These are phyloP conservation scores for Trochalopteron elliotii DNA, from an alignment of 2,113 vertebrate genomes.

Conservation along the genomic window DNA sequence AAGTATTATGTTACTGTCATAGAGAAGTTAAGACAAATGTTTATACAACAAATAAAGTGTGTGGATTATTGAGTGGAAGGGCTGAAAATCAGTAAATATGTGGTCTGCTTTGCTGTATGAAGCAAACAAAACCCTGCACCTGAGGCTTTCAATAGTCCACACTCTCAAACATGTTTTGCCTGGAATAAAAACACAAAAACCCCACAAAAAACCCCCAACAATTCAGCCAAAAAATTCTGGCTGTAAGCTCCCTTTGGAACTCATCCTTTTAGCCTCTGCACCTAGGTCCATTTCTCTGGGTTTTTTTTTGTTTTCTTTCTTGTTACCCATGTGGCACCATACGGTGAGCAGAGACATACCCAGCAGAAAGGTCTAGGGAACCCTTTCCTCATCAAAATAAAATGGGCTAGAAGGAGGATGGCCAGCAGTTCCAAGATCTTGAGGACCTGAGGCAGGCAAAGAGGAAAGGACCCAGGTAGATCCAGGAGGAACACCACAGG, in stretches of 20 bases:
- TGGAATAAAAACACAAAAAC: neutral
- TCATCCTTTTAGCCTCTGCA: neutral
- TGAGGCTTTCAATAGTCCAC: neutral
- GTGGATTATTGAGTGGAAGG: neutral
- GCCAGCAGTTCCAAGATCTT: neutral
- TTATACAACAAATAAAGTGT: neutral
- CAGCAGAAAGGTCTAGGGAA: neutral
- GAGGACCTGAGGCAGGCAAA: neutral
- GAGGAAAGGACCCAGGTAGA: neutral
- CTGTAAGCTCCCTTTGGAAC: neutral
- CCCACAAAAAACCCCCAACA: neutral
- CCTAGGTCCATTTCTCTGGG: neutral
- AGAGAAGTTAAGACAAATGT: neutral
- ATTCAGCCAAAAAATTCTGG: neutral
- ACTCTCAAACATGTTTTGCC: neutral
- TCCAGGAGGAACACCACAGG: neutral
- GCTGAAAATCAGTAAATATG: neutral
- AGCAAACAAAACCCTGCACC: neutral
- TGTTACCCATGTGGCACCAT: rapidly evolving
- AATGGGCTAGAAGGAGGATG: neutral
- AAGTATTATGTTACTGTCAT: neutral
- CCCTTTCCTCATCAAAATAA: neutral
- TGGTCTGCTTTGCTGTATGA: neutral
- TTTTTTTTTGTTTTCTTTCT: neutral
- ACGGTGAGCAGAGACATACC: neutral